A percentile compares a stretch with the other conserved stretches of the same genome.
These are phyloP conservation scores for Drosophila sp. DNA, from an alignment of 1,140 invertebrate genomes.

Conservation along the genomic window DNA sequence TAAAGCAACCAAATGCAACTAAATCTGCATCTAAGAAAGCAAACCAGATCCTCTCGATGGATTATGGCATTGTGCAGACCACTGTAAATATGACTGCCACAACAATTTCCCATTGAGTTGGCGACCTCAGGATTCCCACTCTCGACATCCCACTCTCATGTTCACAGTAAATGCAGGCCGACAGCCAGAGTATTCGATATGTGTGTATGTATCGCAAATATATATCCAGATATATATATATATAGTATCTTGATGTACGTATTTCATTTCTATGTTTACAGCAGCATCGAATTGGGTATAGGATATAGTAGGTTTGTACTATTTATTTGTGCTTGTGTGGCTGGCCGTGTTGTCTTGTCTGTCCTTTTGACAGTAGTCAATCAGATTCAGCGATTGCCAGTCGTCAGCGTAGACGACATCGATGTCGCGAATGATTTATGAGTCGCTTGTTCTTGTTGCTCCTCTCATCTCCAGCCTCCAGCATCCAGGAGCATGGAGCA, in stretches of 20 bases:
- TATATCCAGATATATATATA: not conserved
- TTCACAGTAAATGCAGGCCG: no score
- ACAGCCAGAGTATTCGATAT: no score
- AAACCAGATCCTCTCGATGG: no score
- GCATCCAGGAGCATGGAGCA: no score
- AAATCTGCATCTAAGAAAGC: no score
- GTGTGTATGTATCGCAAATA: no score
- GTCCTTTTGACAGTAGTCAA: slow-evolving; percentile 72
- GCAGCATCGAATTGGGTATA: no score
- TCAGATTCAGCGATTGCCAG: slow-evolving; percentile 74
- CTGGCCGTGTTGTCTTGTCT: slow-evolving; percentile 26
- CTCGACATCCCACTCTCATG: no score
- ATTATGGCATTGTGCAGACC: no score
- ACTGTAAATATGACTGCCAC: slow-evolving; percentile 32
- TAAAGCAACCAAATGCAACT: no score
- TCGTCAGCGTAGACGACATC: slow-evolving; percentile 76
- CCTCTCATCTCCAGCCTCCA: slow-evolving; percentile 1
- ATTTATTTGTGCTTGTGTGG: slow-evolving; percentile 22
- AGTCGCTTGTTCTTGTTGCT: slow-evolving; percentile 47
- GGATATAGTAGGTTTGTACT: not conserved
- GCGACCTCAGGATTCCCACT: no score
- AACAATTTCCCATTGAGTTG: slow-evolving; percentile 22
- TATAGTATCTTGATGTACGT: not conserved
- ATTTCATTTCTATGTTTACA: slow-evolving; percentile 1
- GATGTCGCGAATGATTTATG: slow-evolving; percentile 77